Evolutionary conservation across 2,888 invertebrate species (phyloP), one percentile per base, ranked within the genome.

Genomic region (Koerneria pararmatus): DNA sequence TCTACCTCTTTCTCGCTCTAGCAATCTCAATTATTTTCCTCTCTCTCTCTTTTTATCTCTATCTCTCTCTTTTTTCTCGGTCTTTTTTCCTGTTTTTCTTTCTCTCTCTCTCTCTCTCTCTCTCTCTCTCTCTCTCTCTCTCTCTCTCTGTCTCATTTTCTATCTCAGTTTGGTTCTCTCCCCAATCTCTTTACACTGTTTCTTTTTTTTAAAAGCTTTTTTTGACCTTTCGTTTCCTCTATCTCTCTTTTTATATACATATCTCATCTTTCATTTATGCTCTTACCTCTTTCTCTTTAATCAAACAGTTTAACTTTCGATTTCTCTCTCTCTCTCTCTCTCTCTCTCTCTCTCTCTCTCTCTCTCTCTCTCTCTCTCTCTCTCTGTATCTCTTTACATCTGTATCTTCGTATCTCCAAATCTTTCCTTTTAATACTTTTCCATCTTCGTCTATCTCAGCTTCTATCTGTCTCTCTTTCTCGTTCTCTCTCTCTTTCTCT

Each of bases 1-100:
- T 54, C 35, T 31, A 37, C 31, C 2, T 29, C 58, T n/a, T 58
- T 41, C 6, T 6, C 24, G 15, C 19, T 29, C 27, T 37, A 37
- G 37, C 37, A 58, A 41, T 37, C 58, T 58, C 41, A 58, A 41
- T 58, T 58, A 58, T 37, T 58, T 46, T 37, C 58, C 58, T 41
- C 58, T 58, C 58, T 31, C 58, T 46, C 58, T 58, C 58, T 41
- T 58, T 58, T 53, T 53, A n/a, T 19, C 22, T 22, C 53, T 53
- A 11, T 22, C 22, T 22, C 24, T n/a, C 24, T 53, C 11, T 53
- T n/a, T 19, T 22, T 53, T 24, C 15, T 53, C 53, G 15, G 8
- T 8, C 22, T 53, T 19, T 19, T 53, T 53, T 22, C 53, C 22
- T 24, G 8, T 22, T 24, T 22, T 53, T n/a, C 15, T 53, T 11